Conservation (phyloP, 2,888 invertebrate genomes). For the Cataglyphis albicans region DNA sequence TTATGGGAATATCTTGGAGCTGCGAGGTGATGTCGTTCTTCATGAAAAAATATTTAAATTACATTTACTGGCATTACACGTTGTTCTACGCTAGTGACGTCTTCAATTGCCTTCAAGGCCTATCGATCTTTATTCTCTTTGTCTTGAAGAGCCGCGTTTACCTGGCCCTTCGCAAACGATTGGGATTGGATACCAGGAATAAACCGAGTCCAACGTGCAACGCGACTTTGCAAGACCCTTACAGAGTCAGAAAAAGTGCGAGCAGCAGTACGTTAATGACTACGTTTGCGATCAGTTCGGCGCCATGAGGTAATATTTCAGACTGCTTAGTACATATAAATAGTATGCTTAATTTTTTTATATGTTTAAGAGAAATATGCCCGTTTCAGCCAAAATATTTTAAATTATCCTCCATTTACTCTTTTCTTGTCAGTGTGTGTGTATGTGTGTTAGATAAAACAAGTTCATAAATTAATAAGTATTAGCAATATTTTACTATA, state of each 20-base stretch:
- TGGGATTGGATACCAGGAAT: conserved; percentile 80
- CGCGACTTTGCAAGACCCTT: conserved; percentile 75
- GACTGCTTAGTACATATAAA: not conserved
- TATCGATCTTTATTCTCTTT: conserved; percentile 91
- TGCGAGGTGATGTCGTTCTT: conserved; percentile 84
- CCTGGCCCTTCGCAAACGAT: conserved; percentile 87
- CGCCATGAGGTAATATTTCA: conserved; percentile 56
- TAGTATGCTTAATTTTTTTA: not conserved
- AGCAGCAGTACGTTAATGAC: conserved; percentile 81
- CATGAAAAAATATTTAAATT: conserved; percentile 63
- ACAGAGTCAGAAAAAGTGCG: conserved; percentile 74
- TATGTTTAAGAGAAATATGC: not conserved
- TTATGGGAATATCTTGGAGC: conserved; percentile 93
- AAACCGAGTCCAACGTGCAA: conserved; percentile 40
- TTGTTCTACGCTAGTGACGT: conserved; percentile 88
- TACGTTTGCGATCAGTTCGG: conserved; percentile 70
- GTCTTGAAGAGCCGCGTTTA: conserved; percentile 90
- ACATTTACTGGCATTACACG: conserved; percentile 73
- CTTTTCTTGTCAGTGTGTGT: no score
- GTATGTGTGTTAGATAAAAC: not conserved
- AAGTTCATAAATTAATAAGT: not conserved
- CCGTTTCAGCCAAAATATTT: not conserved
- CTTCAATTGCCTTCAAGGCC: conserved; percentile 90
- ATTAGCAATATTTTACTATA: not conserved
- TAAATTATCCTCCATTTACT: not conserved